A percentile compares a stretch with the other conserved stretches of the same genome.
These are phyloP conservation scores for Cistogaster globosa DNA, from an alignment of 2,888 invertebrate genomes.

Conservation along the genomic window DNA sequence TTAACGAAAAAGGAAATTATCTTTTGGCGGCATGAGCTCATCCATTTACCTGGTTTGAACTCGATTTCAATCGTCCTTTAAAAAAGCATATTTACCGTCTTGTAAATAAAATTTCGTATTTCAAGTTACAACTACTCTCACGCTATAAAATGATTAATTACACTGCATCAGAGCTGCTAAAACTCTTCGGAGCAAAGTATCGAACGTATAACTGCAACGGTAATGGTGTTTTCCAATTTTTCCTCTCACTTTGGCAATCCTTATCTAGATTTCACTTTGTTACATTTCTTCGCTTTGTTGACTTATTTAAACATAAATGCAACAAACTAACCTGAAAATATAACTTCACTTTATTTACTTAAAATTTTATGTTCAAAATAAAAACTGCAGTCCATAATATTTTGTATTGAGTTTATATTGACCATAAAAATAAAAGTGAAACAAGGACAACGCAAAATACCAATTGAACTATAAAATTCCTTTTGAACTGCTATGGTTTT, in stretches of 20 bases:
- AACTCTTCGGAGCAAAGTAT: too few relatives aligned
- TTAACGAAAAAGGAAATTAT: too few relatives aligned
- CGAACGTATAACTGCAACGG: too few relatives aligned
- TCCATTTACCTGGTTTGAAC: too few relatives aligned
- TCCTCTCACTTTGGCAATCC: conserved; percentile 19
- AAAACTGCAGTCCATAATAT: conserved; percentile 53
- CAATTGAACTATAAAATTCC: conserved; percentile 4
- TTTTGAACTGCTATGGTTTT: conserved; percentile 18
- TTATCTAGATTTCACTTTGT: background rate
- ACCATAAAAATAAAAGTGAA: conserved; percentile 55
- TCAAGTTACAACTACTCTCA: too few relatives aligned
- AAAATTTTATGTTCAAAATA: conserved; percentile 26
- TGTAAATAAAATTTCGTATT: too few relatives aligned
- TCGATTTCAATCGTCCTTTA: too few relatives aligned
- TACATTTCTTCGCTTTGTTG: background rate
- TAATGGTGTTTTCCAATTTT: background rate
- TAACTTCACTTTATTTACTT: conserved; percentile 26
- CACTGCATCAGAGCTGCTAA: too few relatives aligned
- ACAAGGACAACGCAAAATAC: conserved; percentile 2
- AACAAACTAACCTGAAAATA: conserved; percentile 63
- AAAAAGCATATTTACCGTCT: too few relatives aligned
- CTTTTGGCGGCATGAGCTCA: too few relatives aligned
- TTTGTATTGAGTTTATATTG: conserved; percentile 55
- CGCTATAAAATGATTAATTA: too few relatives aligned
- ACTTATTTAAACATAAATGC: conserved; percentile 54